phyloP scores from a whole-genome alignment of 2,888 invertebrate genomes.

The Leptinotarsa rubiginosa region DNA sequence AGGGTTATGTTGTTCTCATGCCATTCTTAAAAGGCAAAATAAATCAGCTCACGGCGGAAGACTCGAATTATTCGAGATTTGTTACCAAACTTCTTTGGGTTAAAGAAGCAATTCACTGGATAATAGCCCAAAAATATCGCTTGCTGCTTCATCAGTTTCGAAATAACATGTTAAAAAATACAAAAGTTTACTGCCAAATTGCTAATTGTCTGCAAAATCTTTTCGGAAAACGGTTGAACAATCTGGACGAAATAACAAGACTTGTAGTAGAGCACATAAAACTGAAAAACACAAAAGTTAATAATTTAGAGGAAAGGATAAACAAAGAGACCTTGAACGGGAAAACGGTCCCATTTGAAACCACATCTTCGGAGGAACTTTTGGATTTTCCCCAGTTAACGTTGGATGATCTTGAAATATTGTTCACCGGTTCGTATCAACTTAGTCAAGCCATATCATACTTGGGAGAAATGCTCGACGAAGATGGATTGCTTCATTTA shows the following conservation, averaged over 20 bases:
- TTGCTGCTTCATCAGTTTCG: background rate
- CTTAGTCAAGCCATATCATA: background rate
- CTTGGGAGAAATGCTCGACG: background rate
- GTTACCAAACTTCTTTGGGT: background rate
- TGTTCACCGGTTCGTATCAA: background rate
- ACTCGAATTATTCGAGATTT: background rate
- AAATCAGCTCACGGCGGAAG: background rate
- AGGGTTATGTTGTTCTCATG: background rate
- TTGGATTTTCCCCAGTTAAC: background rate
- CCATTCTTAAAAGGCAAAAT: background rate
- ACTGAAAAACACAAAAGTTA: background rate
- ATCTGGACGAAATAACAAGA: background rate
- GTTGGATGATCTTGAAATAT: background rate
- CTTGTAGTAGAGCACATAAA: background rate
- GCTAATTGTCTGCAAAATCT: background rate
- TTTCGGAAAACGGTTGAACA: background rate
- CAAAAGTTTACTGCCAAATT: background rate
- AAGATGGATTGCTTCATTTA: background rate
- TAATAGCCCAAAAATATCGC: background rate
- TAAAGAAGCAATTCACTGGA: background rate
- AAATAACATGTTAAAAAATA: background rate
- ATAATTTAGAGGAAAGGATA: background rate
- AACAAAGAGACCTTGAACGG: no score
- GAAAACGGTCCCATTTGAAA: background rate
- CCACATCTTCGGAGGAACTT: background rate